phyloP scores from a whole-genome alignment of 2,113 vertebrate genomes.

The Istiophorus platypterus region DNA sequence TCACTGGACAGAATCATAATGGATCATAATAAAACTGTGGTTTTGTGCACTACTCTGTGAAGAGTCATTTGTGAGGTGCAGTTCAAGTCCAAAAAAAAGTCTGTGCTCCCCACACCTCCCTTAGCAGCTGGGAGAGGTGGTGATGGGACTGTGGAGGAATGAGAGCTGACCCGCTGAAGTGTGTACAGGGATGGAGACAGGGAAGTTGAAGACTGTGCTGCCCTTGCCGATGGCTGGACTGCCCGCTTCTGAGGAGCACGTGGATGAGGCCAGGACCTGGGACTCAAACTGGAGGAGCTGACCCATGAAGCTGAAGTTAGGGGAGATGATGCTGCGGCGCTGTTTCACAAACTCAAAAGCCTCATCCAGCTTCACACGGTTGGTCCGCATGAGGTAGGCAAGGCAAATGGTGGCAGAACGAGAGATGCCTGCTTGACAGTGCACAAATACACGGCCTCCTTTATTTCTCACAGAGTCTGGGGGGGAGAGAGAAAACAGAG shows the following conservation, averaged over 20 bases:
- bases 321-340: conserved; percentile 97
- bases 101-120: neutral
- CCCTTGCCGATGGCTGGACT: conserved; percentile 90
- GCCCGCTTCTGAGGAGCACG: conserved; percentile 92
- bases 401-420: conserved; percentile 98
- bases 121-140: conserved; percentile 97
- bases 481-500: conserved; percentile 28
- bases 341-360: conserved; percentile 99
- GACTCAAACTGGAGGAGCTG: conserved; percentile 98
- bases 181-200: conserved; percentile 94
- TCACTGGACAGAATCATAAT: conserved; percentile 40
- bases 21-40: neutral
- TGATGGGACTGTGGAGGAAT: conserved; percentile 97
- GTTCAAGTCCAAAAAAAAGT: conserved; percentile 43
- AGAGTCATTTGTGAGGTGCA: conserved; percentile 26
- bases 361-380: conserved; percentile 96
- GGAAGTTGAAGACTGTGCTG: conserved; percentile 95
- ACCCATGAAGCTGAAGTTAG: conserved; percentile 99
- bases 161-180: conserved; percentile 87
- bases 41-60: conserved; percentile 26
- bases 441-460: conserved; percentile 96
- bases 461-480: conserved; percentile 94
- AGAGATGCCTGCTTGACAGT: conserved; percentile 98
- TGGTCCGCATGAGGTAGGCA: conserved; percentile 98
- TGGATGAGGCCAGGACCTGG: conserved; percentile 94